Evolutionary conservation across 2,113 vertebrate genomes (phyloP).

Genomic region (Vulpes ferrilata): DNA sequence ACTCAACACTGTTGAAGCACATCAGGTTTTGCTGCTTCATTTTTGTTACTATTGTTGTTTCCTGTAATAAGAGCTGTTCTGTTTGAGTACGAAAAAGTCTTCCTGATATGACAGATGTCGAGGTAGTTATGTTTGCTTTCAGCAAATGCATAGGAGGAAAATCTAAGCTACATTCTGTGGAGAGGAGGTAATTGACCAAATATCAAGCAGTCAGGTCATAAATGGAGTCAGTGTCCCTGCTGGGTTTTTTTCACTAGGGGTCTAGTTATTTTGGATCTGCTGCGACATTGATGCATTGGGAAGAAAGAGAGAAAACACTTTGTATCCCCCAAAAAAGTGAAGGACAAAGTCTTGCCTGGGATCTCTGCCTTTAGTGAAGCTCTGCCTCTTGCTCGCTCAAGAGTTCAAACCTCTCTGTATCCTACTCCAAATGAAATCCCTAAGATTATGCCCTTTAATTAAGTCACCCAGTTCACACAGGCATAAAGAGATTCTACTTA

Average conservation of each 20-base stretch:
- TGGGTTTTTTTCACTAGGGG: background rate
- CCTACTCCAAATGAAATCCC: background rate
- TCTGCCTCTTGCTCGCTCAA: background rate
- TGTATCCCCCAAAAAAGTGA: background rate
- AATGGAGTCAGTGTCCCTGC: slow-evolving; percentile 10
- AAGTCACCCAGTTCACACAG: background rate
- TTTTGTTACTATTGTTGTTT: background rate
- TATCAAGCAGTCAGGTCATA: background rate
- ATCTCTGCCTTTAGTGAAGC: background rate
- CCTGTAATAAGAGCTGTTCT: background rate
- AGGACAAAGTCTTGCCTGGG: background rate
- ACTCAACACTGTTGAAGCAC: background rate
- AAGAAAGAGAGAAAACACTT: background rate
- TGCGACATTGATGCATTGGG: background rate
- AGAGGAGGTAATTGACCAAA: background rate
- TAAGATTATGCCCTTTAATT: background rate
- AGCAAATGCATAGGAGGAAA: background rate
- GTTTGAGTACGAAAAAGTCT: background rate
- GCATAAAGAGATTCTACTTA: slow-evolving; percentile 29
- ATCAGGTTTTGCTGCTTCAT: background rate
- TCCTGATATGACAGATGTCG: background rate
- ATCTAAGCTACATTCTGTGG: background rate
- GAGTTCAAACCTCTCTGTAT: background rate
- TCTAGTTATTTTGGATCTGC: slow-evolving; percentile 4
- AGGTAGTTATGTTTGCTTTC: slow-evolving; percentile 14